Evolutionary conservation across 2,113 vertebrate species (phyloP).

Genomic region (Festucalex cinctus): DNA sequence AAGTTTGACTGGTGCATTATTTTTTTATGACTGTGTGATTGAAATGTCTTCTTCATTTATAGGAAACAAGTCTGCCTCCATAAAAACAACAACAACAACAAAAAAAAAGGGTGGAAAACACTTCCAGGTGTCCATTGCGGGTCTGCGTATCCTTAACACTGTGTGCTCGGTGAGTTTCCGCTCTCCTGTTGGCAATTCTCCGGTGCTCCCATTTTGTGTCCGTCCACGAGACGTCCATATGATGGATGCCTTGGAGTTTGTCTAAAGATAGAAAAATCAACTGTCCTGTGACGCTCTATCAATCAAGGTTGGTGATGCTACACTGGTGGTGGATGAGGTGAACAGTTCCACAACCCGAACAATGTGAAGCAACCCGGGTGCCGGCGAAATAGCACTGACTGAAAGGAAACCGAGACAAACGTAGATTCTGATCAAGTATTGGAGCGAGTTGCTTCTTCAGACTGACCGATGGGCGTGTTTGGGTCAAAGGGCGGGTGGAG

Average conservation of each 20-base stretch:
- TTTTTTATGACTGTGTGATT: slow-evolving; percentile 56
- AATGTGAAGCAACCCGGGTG: slow-evolving; percentile 55
- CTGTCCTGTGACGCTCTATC: slow-evolving; percentile 51
- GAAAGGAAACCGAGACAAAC: slow-evolving; percentile 37
- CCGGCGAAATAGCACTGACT: slow-evolving; percentile 51
- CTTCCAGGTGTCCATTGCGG: slow-evolving; percentile 66
- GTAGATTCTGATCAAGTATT: slow-evolving; percentile 57
- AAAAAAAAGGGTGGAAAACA: slow-evolving; percentile 42
- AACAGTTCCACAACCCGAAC: slow-evolving; percentile 57
- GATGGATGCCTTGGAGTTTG: slow-evolving; percentile 40
- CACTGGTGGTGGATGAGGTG: slow-evolving; percentile 62
- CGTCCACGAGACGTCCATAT: slow-evolving; percentile 36
- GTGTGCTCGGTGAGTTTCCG: slow-evolving; percentile 53
- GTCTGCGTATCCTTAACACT: slow-evolving; percentile 54
- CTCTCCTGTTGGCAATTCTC: slow-evolving; percentile 54
- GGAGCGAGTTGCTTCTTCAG: slow-evolving; percentile 59
- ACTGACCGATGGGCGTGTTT: slow-evolving; percentile 78
- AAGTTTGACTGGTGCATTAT: slow-evolving; percentile 72
- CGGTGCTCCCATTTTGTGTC: slow-evolving; percentile 47
- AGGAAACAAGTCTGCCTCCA: slow-evolving; percentile 67
- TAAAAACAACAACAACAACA: neutral
- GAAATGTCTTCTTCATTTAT: slow-evolving; percentile 63
- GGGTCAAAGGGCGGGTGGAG: slow-evolving; percentile 84
- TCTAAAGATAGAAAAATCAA: slow-evolving; percentile 42
- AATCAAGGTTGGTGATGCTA: slow-evolving; percentile 61